Conservation (phyloP, 2,113 vertebrate species). For the Bungarus multicinctus region DNA sequence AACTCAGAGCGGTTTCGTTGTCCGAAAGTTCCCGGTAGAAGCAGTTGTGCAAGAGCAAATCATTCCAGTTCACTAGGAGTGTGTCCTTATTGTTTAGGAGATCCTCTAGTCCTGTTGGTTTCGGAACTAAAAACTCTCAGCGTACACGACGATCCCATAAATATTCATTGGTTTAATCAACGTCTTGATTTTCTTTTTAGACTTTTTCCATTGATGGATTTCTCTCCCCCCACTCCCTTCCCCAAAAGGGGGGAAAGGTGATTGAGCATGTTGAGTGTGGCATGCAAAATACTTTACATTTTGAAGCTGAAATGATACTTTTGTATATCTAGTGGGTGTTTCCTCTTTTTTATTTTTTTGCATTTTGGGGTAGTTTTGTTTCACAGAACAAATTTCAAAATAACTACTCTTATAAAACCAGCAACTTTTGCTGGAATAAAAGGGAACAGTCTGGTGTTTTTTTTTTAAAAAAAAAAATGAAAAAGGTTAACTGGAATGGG, state of each 20-base stretch:
- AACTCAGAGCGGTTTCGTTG: background rate
- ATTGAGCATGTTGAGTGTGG: background rate
- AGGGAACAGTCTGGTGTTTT: constrained; percentile 39
- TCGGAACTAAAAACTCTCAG: background rate
- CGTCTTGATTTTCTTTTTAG: background rate
- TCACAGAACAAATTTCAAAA: constrained; percentile 8
- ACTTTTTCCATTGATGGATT: background rate
- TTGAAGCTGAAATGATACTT: constrained; percentile 29
- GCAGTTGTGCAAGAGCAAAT: background rate
- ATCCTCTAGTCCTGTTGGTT: background rate
- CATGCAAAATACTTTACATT: constrained; percentile 17
- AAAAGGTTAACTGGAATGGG: constrained; percentile 6
- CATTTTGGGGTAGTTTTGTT: background rate
- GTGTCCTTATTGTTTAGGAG: background rate
- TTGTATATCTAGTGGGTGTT: constrained; percentile 28
- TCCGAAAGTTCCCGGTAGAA: background rate
- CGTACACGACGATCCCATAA: background rate
- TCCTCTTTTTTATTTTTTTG: constrained; percentile 1
- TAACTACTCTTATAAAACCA: constrained; percentile 31
- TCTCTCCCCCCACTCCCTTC: accelerated
- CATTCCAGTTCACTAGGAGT: background rate
- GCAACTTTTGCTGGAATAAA: constrained; percentile 54
- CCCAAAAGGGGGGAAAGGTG: background rate
- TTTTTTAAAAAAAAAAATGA: constrained; percentile 8
- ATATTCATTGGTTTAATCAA: background rate